A percentile compares a stretch with the other conserved stretches of the same genome.
phyloP scores from a whole-genome alignment of 1,140 invertebrate genomes.

The Camponotus vicinus region DNA sequence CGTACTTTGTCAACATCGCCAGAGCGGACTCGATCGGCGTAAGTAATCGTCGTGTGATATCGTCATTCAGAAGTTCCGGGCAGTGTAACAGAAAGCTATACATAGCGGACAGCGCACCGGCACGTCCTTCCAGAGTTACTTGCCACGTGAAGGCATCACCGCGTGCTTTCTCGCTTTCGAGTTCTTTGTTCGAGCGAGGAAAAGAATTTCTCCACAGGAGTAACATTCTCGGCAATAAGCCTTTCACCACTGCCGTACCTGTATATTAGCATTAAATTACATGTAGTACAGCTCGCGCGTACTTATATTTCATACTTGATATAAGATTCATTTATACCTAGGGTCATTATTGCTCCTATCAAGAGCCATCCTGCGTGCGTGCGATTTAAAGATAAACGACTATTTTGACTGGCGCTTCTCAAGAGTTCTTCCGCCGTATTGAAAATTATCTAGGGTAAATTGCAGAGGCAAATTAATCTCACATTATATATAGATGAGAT shows the following conservation, averaged over 20 bases:
- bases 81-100: constrained; percentile 97
- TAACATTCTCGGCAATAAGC: constrained; percentile 96
- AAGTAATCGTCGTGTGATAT: constrained; percentile 94
- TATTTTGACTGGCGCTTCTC: constrained; percentile 98
- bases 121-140: constrained; percentile 97
- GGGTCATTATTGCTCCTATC: constrained; percentile 98
- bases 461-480: not conserved
- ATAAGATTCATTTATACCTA: constrained; percentile 88
- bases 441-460: constrained; percentile 92
- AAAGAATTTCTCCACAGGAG: constrained; percentile 99
- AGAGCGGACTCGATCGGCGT: constrained; percentile 97
- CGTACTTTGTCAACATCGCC: constrained; percentile 96
- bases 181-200: constrained; percentile 97
- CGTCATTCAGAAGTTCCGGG: constrained; percentile 95
- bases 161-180: constrained; percentile 98
- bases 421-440: constrained; percentile 98
- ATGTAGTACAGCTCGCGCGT: not conserved
- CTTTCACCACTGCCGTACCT: constrained; percentile 96
- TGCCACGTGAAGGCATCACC: constrained; percentile 99
- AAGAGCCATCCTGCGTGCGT: constrained; percentile 99
- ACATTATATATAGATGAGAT: no score
- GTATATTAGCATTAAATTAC: constrained; percentile 50
- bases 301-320: not conserved
- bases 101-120: constrained; percentile 98
- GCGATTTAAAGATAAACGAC: constrained; percentile 96